Evolutionary conservation across 2,797 vertebrate species (phyloP).

Genomic region (Sphaeramia orbicularis): DNA sequence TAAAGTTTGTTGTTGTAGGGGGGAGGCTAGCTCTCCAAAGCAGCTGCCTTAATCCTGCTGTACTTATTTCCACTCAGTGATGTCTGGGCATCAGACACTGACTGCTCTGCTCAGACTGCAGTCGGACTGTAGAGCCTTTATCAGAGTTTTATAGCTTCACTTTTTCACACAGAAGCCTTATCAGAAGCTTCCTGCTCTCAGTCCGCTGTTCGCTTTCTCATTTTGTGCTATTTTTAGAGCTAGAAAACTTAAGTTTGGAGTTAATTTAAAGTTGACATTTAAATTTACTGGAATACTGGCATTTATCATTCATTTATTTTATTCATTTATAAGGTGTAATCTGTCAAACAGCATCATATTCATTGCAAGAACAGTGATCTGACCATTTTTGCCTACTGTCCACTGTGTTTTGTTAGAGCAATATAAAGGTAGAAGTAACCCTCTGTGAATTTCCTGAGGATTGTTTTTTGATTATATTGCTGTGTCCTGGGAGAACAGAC

Average conservation of each 20-base stretch:
- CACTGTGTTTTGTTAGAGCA: slow-evolving; percentile 6
- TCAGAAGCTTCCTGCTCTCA: background rate
- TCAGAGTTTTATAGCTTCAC: slow-evolving; percentile 15
- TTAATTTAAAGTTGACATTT: background rate
- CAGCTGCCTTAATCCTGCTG: slow-evolving; percentile 31
- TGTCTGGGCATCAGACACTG: slow-evolving; percentile 1
- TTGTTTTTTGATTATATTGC: slow-evolving; percentile 25
- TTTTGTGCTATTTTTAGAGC: background rate
- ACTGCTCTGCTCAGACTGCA: background rate
- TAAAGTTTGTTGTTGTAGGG: slow-evolving; percentile 24
- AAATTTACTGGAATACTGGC: background rate
- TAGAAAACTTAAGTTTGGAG: background rate
- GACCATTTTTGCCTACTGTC: background rate
- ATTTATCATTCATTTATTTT: background rate
- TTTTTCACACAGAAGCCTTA: slow-evolving; percentile 2
- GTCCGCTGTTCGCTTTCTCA: background rate
- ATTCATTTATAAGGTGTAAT: background rate
- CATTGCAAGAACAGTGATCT: background rate
- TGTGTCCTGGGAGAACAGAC: slow-evolving; percentile 14
- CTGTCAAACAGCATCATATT: background rate
- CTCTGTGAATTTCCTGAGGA: slow-evolving; percentile 24
- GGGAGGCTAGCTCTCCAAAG: slow-evolving; percentile 3
- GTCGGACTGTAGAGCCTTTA: background rate
- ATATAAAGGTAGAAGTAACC: slow-evolving; percentile 7
- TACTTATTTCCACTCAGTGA: background rate